phyloP scores from a whole-genome alignment of 2,888 invertebrate genomes.

The Drosophila neoperkinsi region DNA sequence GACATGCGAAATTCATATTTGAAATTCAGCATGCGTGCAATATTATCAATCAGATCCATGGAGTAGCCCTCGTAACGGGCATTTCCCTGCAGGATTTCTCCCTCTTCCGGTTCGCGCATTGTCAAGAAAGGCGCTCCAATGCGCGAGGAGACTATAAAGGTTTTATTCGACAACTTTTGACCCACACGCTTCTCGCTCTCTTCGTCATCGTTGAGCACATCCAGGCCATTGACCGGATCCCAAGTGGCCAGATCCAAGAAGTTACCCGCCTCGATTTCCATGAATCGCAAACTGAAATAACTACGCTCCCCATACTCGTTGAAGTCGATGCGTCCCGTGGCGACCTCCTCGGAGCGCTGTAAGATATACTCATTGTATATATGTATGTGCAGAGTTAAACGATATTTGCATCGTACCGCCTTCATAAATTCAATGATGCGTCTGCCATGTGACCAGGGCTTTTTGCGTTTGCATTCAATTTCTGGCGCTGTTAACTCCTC shows the following conservation, averaged over 20 bases:
- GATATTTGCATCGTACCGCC: conserved; percentile 85
- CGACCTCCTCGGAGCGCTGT: conserved; percentile 82
- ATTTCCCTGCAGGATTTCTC: conserved; percentile 89
- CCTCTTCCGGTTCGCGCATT: conserved; percentile 86
- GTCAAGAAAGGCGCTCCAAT: conserved; percentile 91
- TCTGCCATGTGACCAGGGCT: conserved; percentile 87
- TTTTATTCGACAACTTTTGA: conserved; percentile 87
- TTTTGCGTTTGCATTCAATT: conserved; percentile 84
- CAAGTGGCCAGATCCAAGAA: conserved; percentile 86
- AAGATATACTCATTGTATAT: background rate
- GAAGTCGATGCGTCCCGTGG: conserved; percentile 84
- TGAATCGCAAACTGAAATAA: conserved; percentile 89
- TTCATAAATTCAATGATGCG: conserved; percentile 89
- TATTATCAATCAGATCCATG: conserved; percentile 94
- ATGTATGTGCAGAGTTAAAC: conserved; percentile 5
- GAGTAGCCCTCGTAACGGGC: conserved; percentile 95
- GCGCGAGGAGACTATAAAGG: conserved; percentile 89
- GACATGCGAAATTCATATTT: conserved; percentile 90
- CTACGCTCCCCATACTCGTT: conserved; percentile 88
- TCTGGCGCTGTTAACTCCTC: conserved; percentile 79
- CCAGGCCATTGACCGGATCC: conserved; percentile 84
- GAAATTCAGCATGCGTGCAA: conserved; percentile 89
- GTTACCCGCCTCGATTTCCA: conserved; percentile 88
- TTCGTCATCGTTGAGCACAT: conserved; percentile 87
- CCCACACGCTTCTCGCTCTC: conserved; percentile 86